Evolutionary conservation across 2,888 invertebrate species (phyloP).

Genomic region (Aromia moschata): DNA sequence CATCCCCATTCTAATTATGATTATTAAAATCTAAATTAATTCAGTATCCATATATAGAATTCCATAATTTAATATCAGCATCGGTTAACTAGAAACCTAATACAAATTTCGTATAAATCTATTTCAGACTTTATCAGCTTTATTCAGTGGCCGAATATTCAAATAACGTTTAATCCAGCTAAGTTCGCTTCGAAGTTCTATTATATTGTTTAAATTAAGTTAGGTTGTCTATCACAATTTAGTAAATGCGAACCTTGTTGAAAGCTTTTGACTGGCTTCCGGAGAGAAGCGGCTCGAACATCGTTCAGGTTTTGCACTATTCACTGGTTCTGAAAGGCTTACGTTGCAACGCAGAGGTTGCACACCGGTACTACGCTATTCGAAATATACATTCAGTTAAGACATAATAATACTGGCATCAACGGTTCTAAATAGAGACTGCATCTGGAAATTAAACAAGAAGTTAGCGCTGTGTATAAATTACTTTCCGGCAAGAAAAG

Average conservation of each 20-base stretch:
- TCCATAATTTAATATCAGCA: too few relatives aligned
- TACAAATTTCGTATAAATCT: too few relatives aligned
- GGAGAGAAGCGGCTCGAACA: constrained; percentile 7
- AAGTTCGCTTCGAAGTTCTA: neutral
- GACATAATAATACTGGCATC: constrained; percentile 12
- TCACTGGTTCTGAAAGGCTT: constrained; percentile 19
- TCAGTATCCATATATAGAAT: too few relatives aligned
- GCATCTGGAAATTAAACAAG: neutral
- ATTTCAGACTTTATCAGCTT: neutral
- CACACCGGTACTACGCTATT: constrained; percentile 1
- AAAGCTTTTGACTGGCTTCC: constrained; percentile 14
- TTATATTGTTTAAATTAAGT: constrained; percentile 10
- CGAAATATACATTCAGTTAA: constrained; percentile 7
- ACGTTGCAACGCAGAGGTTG: constrained; percentile 4
- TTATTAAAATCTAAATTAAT: too few relatives aligned
- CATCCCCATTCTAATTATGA: too few relatives aligned
- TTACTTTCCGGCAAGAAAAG: too few relatives aligned
- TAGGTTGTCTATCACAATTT: constrained; percentile 8
- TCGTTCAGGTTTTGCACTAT: constrained; percentile 12
- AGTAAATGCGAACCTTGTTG: constrained; percentile 11
- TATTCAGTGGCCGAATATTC: neutral
- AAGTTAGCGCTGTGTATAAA: neutral
- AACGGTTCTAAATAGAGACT: neutral
- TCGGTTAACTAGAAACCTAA: too few relatives aligned
- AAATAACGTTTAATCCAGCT: neutral